These are phyloP conservation scores for Rotaria magnacalcarata DNA, from an alignment of 2,888 invertebrate genomes.

Conservation along the genomic window DNA sequence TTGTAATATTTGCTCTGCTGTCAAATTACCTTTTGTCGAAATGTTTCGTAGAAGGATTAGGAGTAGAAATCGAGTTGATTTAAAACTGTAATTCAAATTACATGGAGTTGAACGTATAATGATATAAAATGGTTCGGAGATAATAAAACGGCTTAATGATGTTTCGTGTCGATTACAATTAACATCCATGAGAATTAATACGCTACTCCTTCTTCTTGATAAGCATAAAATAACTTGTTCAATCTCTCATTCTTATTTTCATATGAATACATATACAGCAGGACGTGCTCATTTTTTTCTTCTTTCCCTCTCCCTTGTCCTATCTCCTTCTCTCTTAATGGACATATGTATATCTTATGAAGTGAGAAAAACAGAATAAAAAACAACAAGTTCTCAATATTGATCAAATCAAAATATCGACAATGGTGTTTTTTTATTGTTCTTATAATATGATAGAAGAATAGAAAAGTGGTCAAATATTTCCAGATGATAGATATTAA, in stretches of 20 bases:
- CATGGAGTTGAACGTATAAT: not conserved
- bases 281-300: not conserved
- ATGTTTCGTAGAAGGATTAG: not conserved
- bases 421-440: not conserved
- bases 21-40: not conserved
- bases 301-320: too few relatives aligned
- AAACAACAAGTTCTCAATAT: too few relatives aligned
- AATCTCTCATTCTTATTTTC: not conserved
- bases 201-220: too few relatives aligned
- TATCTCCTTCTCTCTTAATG: not conserved
- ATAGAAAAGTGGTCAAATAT: not conserved
- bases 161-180: not conserved
- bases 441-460: not conserved
- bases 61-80: not conserved
- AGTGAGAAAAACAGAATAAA: too few relatives aligned
- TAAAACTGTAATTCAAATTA: not conserved
- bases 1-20: too few relatives aligned
- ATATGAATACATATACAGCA: not conserved
- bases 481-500: not conserved
- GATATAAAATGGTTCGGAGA: not conserved
- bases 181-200: too few relatives aligned
- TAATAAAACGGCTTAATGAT: not conserved
- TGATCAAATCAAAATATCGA: not conserved
- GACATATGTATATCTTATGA: not conserved
- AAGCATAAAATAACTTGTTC: too few relatives aligned